These are phyloP conservation scores for Empis stercorea DNA, from an alignment of 2,888 invertebrate species.

Conservation along the genomic window DNA sequence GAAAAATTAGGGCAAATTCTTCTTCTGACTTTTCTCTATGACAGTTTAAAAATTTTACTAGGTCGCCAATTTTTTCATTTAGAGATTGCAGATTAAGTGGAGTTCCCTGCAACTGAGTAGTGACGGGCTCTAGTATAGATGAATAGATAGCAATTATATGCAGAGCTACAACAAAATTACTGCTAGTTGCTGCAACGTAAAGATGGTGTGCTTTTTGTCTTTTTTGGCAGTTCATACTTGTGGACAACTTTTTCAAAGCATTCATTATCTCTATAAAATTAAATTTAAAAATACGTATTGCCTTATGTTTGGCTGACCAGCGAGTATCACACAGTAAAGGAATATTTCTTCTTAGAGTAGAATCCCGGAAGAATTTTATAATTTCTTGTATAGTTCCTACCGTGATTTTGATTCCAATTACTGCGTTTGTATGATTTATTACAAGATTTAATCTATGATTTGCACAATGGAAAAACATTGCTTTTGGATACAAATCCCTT, in stretches of 20 bases:
- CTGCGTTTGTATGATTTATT: conserved; percentile 16
- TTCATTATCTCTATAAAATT: not conserved
- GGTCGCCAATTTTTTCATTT: too few relatives aligned
- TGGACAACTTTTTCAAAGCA: not conserved
- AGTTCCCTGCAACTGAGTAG: not conserved
- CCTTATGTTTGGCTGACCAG: not conserved
- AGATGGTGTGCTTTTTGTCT: too few relatives aligned
- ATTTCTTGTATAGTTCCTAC: conserved; percentile 17
- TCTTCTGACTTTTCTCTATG: too few relatives aligned
- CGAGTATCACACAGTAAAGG: not conserved
- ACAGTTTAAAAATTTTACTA: too few relatives aligned
- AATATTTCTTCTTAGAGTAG: not conserved
- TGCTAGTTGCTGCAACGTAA: too few relatives aligned
- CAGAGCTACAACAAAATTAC: too few relatives aligned
- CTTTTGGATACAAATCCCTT: conserved; percentile 16
- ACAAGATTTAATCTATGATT: conserved; percentile 19
- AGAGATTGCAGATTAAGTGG: not conserved
- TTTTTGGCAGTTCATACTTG: not conserved
- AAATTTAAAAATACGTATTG: not conserved
- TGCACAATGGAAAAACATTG: conserved; percentile 20
- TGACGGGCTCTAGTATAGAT: not conserved
- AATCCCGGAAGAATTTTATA: conserved; percentile 14
- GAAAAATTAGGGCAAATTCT: not conserved
- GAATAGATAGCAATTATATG: too few relatives aligned
- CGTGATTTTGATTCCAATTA: conserved; percentile 18